Percentiles rank a stretch among this genome's conserved stretches.
Evolutionary conservation across 2,888 invertebrate species (phyloP).

Genomic region (Laothoe populi): DNA sequence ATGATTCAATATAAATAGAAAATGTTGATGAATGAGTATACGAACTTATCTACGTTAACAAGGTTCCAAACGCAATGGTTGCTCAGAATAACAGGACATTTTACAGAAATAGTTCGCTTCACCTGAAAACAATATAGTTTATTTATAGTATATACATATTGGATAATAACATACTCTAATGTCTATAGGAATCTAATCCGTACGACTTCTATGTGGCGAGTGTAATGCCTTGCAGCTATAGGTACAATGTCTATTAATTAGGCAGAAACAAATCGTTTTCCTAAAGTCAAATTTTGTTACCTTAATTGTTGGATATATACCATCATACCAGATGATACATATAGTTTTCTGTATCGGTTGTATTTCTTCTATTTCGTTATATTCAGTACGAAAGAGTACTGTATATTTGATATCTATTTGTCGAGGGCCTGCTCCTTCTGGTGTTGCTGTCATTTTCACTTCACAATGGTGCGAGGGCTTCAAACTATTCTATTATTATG

Average conservation of each 20-base stretch:
- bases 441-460: slow-evolving; percentile 62
- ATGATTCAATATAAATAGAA: neutral
- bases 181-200: too few species aligned
- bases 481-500: slow-evolving; percentile 63
- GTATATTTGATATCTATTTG: slow-evolving; percentile 67
- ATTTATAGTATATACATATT: too few species aligned
- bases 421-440: slow-evolving; percentile 70
- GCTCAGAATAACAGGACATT: slow-evolving; percentile 73
- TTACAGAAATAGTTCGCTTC: slow-evolving; percentile 71
- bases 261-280: neutral
- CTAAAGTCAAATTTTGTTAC: slow-evolving; percentile 39
- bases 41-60: slow-evolving; percentile 73
- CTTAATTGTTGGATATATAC: slow-evolving; percentile 76
- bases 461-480: slow-evolving; percentile 68
- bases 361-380: slow-evolving; percentile 68
- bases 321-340: slow-evolving; percentile 75
- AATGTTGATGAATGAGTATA: slow-evolving; percentile 31
- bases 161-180: too few species aligned
- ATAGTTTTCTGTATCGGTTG: slow-evolving; percentile 68
- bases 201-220: too few species aligned
- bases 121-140: too few species aligned
- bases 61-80: slow-evolving; percentile 79
- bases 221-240: too few species aligned
- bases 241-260: too few species aligned
- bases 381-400: slow-evolving; percentile 68